Percentiles rank a stretch among this genome's conserved stretches.
These are phyloP conservation scores for Sparidentex hasta DNA, from an alignment of 2,797 vertebrate genomes.

Conservation along the genomic window DNA sequence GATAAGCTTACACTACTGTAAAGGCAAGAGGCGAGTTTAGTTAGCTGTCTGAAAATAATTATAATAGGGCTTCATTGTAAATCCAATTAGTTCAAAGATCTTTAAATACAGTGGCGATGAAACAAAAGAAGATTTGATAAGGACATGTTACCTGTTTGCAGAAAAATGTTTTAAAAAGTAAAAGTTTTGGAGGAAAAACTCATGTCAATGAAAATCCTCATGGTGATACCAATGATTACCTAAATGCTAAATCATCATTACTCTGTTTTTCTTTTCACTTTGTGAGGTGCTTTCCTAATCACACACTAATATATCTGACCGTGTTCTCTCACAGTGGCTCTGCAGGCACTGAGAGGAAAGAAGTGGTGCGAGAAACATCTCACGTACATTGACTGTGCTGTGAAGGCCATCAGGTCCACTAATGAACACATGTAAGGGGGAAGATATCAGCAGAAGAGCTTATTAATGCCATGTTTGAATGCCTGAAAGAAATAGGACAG, in stretches of 20 bases:
- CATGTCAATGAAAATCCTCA: no score
- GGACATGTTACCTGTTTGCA: no score
- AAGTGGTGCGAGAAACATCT: constrained; percentile 34
- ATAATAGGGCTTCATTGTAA: no score
- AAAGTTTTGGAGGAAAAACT: no score
- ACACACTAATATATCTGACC: rapidly evolving
- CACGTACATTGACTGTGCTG: constrained; percentile 10
- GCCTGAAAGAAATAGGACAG: neutral
- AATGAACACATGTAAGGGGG: constrained; percentile 38
- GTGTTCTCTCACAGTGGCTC: constrained; percentile 30
- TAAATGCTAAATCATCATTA: neutral
- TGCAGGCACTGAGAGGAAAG: constrained; percentile 51
- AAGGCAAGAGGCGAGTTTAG: no score
- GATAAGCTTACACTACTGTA: no score
- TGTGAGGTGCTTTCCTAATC: neutral
- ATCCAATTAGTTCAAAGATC: no score
- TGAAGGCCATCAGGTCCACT: constrained; percentile 16
- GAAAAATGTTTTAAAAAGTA: no score
- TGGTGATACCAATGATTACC: no score
- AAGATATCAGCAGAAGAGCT: neutral
- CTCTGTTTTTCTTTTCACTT: neutral
- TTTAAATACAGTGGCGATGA: no score
- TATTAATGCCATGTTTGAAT: neutral
- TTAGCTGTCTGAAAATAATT: no score
- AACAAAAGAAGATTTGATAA: no score